Base-by-base conservation (phyloP, 2,797 vertebrate genomes). In the Lacerta agilis region DNA sequence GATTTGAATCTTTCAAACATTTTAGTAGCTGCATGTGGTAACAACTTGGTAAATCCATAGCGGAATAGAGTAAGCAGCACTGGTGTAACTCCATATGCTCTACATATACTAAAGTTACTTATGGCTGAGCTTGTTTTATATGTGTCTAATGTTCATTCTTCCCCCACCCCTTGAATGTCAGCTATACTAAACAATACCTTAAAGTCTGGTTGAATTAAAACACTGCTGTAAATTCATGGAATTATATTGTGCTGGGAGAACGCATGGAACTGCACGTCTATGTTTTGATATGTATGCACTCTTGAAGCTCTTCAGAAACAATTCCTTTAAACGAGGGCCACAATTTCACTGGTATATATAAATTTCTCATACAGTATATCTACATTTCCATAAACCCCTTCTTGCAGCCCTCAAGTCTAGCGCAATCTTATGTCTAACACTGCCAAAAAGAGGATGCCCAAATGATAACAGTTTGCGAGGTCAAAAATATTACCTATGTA, bases 1-100 rank as follows among this genome's bases (percentile, higher is more conserved):
- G 9, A 66, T 6, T 41, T 86, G n/a, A 43, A 43, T 1, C 41
- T 6, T 43, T 43, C 41, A 7, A 43, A 43, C 41, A 43, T 43
- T 43, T 43, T 43, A 43, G 41, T 43, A 43, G 41, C 41, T 43
- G 41, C 5, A 64, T 64, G 20, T 64, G 11, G 20, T 3, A 64
- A 64, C 61, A 13, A 64, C 61, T 64, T 67, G 41, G 8, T 67
- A 27, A 67, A 23, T 41, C 38, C 38, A 41, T 41, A 41, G 73
- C 61, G 64, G 38, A 5, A 33, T 58, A 38, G 91, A 93, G 94
- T 0, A 6, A 43, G 41, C 41, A 43, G 41, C 5, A 43, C 41
- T 43, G 41, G 41, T 43, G 41, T 43, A 90, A 85, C 89, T 93
- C 92, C 94, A 94, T 89, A 87, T 90, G 91, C 49, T 94, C 87